Base-by-base conservation (phyloP, 53 echinoderm and acorn worm species). In the Arbacia lixula region DNA sequence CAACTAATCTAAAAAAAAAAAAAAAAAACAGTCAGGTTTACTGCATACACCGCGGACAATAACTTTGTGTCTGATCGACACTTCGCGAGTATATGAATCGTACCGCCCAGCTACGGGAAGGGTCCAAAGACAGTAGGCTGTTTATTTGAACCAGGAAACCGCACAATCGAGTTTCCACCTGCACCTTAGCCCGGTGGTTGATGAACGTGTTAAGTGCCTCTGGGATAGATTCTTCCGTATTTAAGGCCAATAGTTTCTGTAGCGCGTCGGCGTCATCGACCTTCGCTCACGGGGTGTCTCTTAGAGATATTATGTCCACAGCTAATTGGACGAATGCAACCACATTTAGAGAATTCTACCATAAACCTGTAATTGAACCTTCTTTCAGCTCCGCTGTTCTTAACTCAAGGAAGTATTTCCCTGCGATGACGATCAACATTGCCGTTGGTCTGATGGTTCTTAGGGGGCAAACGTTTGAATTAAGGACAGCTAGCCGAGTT, bases 291-390 rank as follows among this genome's bases (percentile, higher is more conserved):
- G 77, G 67, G 11, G 86, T 63, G 19, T 31, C 76, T 30, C 30
- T 64, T 5, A 53, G 17, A 20, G 76, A 76, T 30, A 76, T 86
- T 6, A 27, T 76, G 27, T 75, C 58, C 4, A 24, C 76, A 40
- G 67, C 67, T 35, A 75, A 75, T 62, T 86, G 86, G 77, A 4
- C 76, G 9, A 28, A 21, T 65, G 21, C 12, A 2, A 36, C 63
- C 12, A 76, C 86, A 11, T 86, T 86, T 39, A 86, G 66, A 28
- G 26, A 35, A 1, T 87, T 87, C 58, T 78, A 87, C 37, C 79
- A 68, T 54, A 78, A 65, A n/a, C 68, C 79, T 0, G 1, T 65
- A 1, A 66, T 64, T 26, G 32, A 42, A 12, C 35, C 41, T 30
- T 64, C 60, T 20, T 79, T 60, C 17, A 36, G 37, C 3, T 58